These are phyloP conservation scores for Troilus luridus DNA, from an alignment of 2,888 invertebrate genomes.

Conservation along the genomic window DNA sequence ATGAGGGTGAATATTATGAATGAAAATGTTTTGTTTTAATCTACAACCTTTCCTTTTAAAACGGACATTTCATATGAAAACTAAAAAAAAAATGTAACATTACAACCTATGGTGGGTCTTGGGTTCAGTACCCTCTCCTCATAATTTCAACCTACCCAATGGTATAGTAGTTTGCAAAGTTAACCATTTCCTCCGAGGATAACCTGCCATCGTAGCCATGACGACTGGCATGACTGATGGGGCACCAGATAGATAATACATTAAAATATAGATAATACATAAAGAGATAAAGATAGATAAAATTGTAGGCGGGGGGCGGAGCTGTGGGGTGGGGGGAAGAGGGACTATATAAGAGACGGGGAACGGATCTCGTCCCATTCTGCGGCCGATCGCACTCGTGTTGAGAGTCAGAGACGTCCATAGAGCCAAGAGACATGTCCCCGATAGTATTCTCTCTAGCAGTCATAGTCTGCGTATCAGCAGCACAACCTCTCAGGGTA, in stretches of 20 bases:
- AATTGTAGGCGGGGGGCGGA: conserved; percentile 34
- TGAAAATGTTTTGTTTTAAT: no score
- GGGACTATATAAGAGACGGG: not conserved
- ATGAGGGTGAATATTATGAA: no score
- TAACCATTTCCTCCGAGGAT: not conserved
- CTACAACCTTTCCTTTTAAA: no score
- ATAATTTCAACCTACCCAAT: no score
- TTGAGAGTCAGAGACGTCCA: not conserved
- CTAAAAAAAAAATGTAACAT: no score
- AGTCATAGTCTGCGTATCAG: conserved; percentile 30
- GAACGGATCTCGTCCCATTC: not conserved
- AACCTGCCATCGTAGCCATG: not conserved
- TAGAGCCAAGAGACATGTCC: conserved; percentile 14
- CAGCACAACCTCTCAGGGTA: conserved; percentile 55
- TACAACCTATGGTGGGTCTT: no score
- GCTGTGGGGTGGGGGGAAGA: not conserved
- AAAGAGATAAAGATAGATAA: conserved; percentile 20
- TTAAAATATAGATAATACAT: conserved; percentile 33
- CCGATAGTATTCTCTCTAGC: conserved; percentile 44
- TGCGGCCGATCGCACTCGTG: conserved; percentile 3
- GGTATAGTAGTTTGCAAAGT: not conserved
- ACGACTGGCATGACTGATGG: conserved; percentile 1
- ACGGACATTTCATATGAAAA: no score
- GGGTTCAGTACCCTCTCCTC: no score
- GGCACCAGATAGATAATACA: not conserved